A percentile compares a stretch with the other conserved stretches of the same genome.
Evolutionary conservation across 2,113 vertebrate genomes (phyloP).

Genomic region (Meriones unguiculatus): DNA sequence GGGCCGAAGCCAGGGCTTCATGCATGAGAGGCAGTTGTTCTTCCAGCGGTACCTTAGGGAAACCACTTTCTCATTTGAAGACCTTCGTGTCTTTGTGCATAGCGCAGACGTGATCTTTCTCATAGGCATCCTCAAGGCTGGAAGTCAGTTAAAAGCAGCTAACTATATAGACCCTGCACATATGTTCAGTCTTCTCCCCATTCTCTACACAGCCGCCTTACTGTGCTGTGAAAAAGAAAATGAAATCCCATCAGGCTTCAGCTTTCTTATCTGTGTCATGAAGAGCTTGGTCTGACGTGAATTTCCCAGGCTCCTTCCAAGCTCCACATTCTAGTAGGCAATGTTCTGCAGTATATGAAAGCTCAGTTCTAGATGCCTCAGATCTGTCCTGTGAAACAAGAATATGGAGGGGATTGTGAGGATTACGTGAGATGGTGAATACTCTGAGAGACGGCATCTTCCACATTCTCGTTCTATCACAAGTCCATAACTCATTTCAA

Average conservation of each 20-base stretch:
- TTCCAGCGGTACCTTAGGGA: background rate
- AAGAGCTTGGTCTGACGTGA: slow-evolving; percentile 27
- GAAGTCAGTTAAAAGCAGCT: slow-evolving; percentile 1
- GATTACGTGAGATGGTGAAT: background rate
- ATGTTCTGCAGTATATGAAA: background rate
- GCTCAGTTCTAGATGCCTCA: slow-evolving; percentile 17
- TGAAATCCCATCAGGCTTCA: background rate
- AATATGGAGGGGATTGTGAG: background rate
- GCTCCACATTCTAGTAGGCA: background rate
- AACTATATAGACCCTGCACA: background rate
- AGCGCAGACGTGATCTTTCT: background rate
- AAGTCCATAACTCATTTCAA: background rate
- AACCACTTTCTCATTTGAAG: slow-evolving; percentile 19
- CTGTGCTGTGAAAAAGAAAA: background rate
- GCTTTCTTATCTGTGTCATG: background rate
- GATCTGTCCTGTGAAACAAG: background rate
- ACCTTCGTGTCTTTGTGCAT: background rate
- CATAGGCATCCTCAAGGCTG: background rate
- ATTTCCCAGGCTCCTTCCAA: slow-evolving; percentile 26
- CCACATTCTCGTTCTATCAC: background rate
- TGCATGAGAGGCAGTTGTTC: background rate
- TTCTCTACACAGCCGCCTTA: slow-evolving; percentile 12
- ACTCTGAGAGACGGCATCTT: background rate
- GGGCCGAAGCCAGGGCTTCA: background rate
- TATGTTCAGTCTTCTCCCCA: background rate